Base-by-base conservation (phyloP, 2,797 vertebrate species). In the Microctenopoma stevenorrisi region DNA sequence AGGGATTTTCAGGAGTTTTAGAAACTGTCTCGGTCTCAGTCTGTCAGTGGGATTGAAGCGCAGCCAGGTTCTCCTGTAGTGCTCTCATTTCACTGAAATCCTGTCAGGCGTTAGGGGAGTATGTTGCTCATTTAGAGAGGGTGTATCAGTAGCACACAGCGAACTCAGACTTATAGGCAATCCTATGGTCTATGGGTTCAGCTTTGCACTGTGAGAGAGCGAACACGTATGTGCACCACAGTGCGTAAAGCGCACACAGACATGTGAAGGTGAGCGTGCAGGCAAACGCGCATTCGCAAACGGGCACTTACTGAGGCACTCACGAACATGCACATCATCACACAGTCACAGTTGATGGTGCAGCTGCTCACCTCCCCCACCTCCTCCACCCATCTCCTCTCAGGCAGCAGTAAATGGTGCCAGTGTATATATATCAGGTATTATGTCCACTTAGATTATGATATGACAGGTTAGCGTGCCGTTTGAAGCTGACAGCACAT, bases 371-470 rank as follows among this genome's bases (percentile, higher is more conserved):
- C 87, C 85, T 85, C 87, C 83, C 84, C 88, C 84, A 76, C 82
- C 82, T 68, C 82, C 83, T 87, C 83, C 85, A 80, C 88, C 92
- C 87, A 85, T 85, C 92, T 92, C 90, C 90, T 90, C 86, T 84
- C 87, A 91, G 83, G 85, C 93, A 90, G 92, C 90, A 92, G 90
- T 94, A 94, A 94, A 94, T 92, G 92, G 90, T 91, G 92, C 89
- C 92, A 93, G 91, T 94, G 87, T 93, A 91, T 94, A 89, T 95
- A 93, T 93, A 94, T 93, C 93, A 94, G 87, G 59, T 95, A 95
- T 95, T 93, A 90, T 94, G 95, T 96, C 96, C 96, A 93, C 93
- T 95, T 92, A 85, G 92, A 95, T 98, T 95, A 96, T 93, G 91
- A 94, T 89, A 82, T 93, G 94, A 93, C 93, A 94, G 93, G 94